phyloP scores from a whole-genome alignment of 2,113 vertebrate species.

The Microcebus murinus region DNA sequence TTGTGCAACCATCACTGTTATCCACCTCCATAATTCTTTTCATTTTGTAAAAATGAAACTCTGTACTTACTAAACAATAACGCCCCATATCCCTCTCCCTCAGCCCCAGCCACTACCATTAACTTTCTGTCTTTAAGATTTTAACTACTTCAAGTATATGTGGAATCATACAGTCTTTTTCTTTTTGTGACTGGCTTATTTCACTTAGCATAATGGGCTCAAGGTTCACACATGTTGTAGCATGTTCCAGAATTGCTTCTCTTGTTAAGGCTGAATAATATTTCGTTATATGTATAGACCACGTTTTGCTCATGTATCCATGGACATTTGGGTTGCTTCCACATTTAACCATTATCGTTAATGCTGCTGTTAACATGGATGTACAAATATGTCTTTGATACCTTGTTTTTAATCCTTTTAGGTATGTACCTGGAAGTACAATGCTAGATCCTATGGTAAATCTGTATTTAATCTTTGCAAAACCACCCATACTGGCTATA shows the following conservation, averaged over 20 bases:
- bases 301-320: background rate
- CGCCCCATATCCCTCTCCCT: rapidly evolving
- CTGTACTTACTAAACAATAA: too few relatives aligned
- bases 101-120: background rate
- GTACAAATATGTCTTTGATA: background rate
- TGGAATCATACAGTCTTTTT: background rate
- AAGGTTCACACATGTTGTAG: background rate
- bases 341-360: background rate
- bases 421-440: background rate
- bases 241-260: background rate
- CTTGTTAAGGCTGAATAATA: background rate
- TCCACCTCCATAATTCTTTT: background rate
- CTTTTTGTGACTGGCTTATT: background rate
- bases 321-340: background rate
- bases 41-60: background rate
- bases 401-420: background rate
- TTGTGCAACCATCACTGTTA: background rate
- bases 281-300: too few relatives aligned
- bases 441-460: background rate
- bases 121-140: background rate
- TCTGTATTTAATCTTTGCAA: background rate
- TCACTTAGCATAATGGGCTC: background rate
- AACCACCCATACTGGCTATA: background rate
- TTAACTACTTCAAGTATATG: background rate
- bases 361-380: background rate